These are phyloP conservation scores for Henricia sp. DNA, from an alignment of 53 echinoderm and acorn worm species.

Conservation along the genomic window DNA sequence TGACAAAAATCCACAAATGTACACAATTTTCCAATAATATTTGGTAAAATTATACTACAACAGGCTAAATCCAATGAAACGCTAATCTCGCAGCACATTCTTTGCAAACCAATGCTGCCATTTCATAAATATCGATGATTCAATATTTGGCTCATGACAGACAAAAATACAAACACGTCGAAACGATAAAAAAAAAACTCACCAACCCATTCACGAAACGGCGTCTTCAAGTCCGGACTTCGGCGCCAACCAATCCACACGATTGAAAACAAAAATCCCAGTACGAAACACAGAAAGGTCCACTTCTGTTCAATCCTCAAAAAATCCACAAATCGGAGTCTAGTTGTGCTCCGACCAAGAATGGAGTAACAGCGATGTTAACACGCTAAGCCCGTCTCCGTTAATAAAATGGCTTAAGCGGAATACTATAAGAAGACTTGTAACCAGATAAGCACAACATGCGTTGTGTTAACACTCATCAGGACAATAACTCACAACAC, in stretches of 20 bases:
- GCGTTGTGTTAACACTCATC: background rate
- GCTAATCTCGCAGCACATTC: too few species aligned
- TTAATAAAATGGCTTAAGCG: background rate
- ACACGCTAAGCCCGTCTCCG: conserved; percentile 4
- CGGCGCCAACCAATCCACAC: background rate
- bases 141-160: background rate
- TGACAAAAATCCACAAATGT: too few species aligned
- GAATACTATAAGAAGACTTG: background rate
- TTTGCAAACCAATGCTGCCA: too few species aligned
- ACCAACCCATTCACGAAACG: conserved; percentile 45
- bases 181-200: conserved; percentile 36
- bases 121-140: background rate
- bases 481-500: conserved; percentile 2
- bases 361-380: background rate
- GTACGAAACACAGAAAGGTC: background rate
- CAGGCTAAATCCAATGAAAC: too few species aligned
- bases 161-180: background rate
- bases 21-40: too few species aligned
- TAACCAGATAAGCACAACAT: background rate
- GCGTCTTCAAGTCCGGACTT: background rate
- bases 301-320: too few species aligned
- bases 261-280: background rate
- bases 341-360: too few species aligned
- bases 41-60: too few species aligned
- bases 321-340: too few species aligned